Base-by-base conservation (phyloP, 2,888 invertebrate species). In the Tetrapedia diversipes region DNA sequence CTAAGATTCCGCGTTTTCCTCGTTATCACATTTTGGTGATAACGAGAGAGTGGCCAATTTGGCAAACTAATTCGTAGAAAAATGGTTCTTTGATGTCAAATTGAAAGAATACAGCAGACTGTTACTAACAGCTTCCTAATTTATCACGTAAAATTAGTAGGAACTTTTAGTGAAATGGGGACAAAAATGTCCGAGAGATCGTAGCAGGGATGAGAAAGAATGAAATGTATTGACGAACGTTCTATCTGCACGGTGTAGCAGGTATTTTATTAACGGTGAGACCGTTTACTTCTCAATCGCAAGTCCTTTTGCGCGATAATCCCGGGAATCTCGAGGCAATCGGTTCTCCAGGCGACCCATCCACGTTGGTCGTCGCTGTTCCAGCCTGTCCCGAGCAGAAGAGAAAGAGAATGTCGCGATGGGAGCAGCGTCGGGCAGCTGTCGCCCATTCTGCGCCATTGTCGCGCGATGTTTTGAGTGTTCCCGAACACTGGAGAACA, bases 381-480 rank as follows among this genome's bases (percentile, higher is more conserved):
- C 56, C 47, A 34, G 43, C 10, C 14, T 29, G 7, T 56, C n/a
- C n/a, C n/a, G n/a, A n/a, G n/a, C n/a, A n/a, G n/a, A n/a, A 27
- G 49, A 16, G 14, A 1, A 0, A 24, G 3, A 14, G 32, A 41
- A 41, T 29, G 34, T 19, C 11, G 39, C 54, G 54, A 32, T n/a
- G 49, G n/a, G 47, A 56, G 37, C 39, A 73, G 81, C 88, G 91
- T 90, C 84, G 86, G 90, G 89, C 91, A 91, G 91, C 91, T 91
- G 91, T 91, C 90, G 91, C 86, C 87, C 86, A 87, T 90, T 89
- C 86, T 86, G 85, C 80, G 86, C 90, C 85, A 90, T 91, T 91
- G 91, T 91, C 89, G 86, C 83, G 83, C 86, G 83, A 90, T 89
- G 91, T 90, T 90, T 71, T 87, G 91, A 91, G 91, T 89, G 90